Base-by-base conservation (phyloP, 2,113 vertebrate genomes). In the Nestor notabilis region DNA sequence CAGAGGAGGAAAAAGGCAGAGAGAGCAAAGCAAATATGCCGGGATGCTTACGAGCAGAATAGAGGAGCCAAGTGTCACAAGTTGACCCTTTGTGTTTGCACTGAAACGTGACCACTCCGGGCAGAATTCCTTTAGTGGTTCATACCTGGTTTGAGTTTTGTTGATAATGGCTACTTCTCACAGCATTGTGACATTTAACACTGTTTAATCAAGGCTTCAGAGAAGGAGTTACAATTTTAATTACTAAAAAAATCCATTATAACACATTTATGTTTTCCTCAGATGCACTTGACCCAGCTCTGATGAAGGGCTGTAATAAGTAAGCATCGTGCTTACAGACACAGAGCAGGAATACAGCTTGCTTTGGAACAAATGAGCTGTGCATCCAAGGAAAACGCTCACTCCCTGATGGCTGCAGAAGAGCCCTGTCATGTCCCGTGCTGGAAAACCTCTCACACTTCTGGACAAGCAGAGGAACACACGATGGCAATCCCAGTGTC, bases 1-100 rank as follows among this genome's bases (percentile, higher is more conserved):
- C 74, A 87, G 83, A 88, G 91, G 94, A 96, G 95, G 96, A 97
- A 97, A 97, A 94, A 89, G 94, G 91, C 89, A 76, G 92, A 65
- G 70, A 72, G 84, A 85, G 83, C 78, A 97, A 97, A 97, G 94
- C 81, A 97, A 97, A 97, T 92, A 96, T 3, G 1, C 35, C 5
- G 63, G 81, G 94, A 94, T 95, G 95, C 97, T 96, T 96, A 97
- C 12, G 49, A 97, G 84, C 91, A 76, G 65, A 87, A 46, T 66
- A 89, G 81, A 47, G 93, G 69, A 95, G 93, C 81, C 92, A 95
- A 97, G 78, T 91, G 97, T 76, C 97, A 97, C 77, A 85, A 83
- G 87, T 9, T 97, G 95, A 97, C 91, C 95, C 81, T 83, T 90
- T 70, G 70, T 95, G 74, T 97, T 95, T 89, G 66, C 66, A 24